Base-by-base conservation (phyloP, 2,888 invertebrate species). In the Globia sparganii region DNA sequence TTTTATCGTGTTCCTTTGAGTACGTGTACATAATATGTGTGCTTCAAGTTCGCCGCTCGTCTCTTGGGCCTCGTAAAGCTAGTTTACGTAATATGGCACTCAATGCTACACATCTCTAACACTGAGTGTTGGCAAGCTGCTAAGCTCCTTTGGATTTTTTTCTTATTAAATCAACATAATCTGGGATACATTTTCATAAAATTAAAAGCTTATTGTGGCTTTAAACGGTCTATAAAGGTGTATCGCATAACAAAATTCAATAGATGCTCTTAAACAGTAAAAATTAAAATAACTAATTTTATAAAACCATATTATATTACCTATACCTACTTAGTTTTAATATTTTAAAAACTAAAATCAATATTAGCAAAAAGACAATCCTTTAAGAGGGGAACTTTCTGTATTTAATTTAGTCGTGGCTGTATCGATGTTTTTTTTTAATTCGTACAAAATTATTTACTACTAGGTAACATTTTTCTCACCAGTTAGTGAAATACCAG, bases 31-130 rank as follows among this genome's bases (percentile, higher is more conserved):
- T 86, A 70, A 62, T 58, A 86, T 75, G 71, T 72, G 77, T 74
- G 72, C 37, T 75, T 76, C 65, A 78, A 82, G 80, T 78, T 77
- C 59, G 69, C 72, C 68, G 75, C 67, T 53, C 71, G 78, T 78
- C 86, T 78, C 88, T 21, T 13, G 80, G 66, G 86, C 64, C 83
- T 74, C 73, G 65, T 86, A 77, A 78, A 84, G 77, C 61, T 75
- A 73, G 83, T 87, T 84, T 82, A 80, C 80, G 77, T 87, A 87
- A 86, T 84, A 75, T 75, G 61, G 72, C 79, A 81, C 74, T 78
- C 74, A 76, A 59, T 43, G 68, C 56, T 75, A 82, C 75, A 86
- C 75, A 62, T 75, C 72, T 72, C 46, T 62, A 31, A 67, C 43
- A 59, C 61, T 49, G 70, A 58, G 64, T 40, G 68, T 37, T 28